phyloP scores from a whole-genome alignment of 2,888 invertebrate genomes.

The Lithophane ornitopus region DNA sequence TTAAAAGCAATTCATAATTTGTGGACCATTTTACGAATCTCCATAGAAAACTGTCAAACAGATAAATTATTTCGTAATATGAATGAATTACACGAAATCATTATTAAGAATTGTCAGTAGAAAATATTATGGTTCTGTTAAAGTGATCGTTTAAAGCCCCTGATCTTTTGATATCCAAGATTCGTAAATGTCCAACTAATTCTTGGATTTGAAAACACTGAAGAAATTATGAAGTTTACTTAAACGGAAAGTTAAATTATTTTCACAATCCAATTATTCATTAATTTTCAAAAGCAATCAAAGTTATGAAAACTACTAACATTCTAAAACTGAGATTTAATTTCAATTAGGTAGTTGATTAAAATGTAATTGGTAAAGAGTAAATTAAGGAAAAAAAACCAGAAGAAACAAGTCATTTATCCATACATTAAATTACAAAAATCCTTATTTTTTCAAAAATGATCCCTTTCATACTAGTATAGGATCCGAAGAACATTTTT shows the following conservation, averaged over 20 bases:
- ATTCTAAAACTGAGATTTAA: neutral
- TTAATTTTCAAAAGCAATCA: neutral
- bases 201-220: neutral
- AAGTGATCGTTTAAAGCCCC: too few species aligned
- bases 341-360: neutral
- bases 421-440: neutral
- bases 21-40: too few species aligned
- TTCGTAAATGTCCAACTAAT: neutral
- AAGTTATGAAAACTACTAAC: neutral
- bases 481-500: neutral
- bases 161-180: neutral
- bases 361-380: neutral
- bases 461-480: neutral
- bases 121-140: too few species aligned
- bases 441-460: neutral
- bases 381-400: neutral
- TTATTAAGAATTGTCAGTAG: too few species aligned
- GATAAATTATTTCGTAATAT: too few species aligned
- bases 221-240: slow-evolving; percentile 8
- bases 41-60: too few species aligned
- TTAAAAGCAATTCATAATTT: too few species aligned
- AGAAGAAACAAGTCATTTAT: neutral
- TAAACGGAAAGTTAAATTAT: neutral
- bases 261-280: neutral
- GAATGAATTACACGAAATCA: too few species aligned